Evolutionary conservation across 2,797 vertebrate genomes (phyloP), one percentile per base, ranked within the genome.

Genomic region (Hapalemur alaotrensis): DNA sequence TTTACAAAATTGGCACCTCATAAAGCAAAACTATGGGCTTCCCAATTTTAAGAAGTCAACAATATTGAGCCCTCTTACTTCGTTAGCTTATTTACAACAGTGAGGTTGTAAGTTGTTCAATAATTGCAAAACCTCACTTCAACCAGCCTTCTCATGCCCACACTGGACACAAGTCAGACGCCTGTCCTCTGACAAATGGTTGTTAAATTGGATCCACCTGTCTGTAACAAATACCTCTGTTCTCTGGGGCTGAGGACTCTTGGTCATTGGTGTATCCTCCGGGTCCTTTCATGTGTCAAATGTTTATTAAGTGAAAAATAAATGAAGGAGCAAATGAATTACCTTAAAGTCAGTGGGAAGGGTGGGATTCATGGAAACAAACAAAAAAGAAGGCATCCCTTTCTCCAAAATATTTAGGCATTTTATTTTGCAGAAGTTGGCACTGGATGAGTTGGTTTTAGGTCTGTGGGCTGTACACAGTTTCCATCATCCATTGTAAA

Each of bases 401-500:
- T 76, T 65, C 32, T 76, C 35, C 25, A 46, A 46, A 76, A 93
- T 25, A 35, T 15, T 35, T 10, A 32, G 43, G 43, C 20, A 52
- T 73, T 85, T 84, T 54, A 22, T 75, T 80, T 46, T 50, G 81
- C 91, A 79, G 82, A 79, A 52, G 12, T 28, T 2, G 35, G 72
- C 35, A 14, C 69, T 85, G 35, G 22, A 57, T 35, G 46, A 35
- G 43, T 65, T 52, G 61, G 54, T 52, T 80, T 78, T 32, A 11
- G 82, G 41, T 65, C 38, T 20, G 4, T 81, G 80, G 50, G 41
- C 32, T 65, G 41, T 38, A 2, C 30, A 12, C 4, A 80, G 82
- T 91, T 95, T 97, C 93, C 59, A 91, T 95, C 93, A 95, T 46
- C 90, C 61, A 48, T 72, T 20, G 30, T 86, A 94, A 96, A 92